Percentiles rank a stretch among this genome's conserved stretches.
phyloP scores from a whole-genome alignment of 2,888 invertebrate genomes.

The Lottia gigantea region DNA sequence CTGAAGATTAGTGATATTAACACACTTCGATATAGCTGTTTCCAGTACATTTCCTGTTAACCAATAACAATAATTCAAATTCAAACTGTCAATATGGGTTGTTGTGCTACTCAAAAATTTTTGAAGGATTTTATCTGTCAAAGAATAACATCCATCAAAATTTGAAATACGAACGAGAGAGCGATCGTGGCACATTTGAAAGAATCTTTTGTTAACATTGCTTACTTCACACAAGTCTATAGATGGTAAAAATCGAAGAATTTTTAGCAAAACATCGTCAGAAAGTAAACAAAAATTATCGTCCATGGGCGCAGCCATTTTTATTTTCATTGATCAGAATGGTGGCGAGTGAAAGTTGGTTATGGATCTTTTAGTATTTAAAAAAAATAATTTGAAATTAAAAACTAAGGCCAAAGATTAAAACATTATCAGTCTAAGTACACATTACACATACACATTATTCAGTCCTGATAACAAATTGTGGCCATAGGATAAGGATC shows the following conservation, averaged over 20 bases:
- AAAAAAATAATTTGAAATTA: no score
- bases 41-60: constrained; percentile 43
- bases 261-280: constrained; percentile 52
- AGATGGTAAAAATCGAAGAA: constrained; percentile 43
- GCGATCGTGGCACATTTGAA: constrained; percentile 45
- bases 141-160: constrained; percentile 45
- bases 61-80: constrained; percentile 63
- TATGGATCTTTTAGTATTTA: no score
- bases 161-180: constrained; percentile 44
- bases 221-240: constrained; percentile 35
- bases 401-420: no score
- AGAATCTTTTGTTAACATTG: constrained; percentile 42
- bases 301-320: background rate
- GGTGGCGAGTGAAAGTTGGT: no score
- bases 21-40: constrained; percentile 49
- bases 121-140: constrained; percentile 46
- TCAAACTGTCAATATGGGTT: constrained; percentile 45
- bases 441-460: no score
- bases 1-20: constrained; percentile 49
- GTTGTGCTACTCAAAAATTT: constrained; percentile 43
- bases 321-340: background rate
- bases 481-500: no score
- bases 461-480: no score
- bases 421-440: no score
- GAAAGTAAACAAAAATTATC: constrained; percentile 26